A percentile compares a stretch with the other conserved stretches of the same genome.
phyloP scores from a whole-genome alignment of 2,113 vertebrate genomes.

The Pterocles burchelli region DNA sequence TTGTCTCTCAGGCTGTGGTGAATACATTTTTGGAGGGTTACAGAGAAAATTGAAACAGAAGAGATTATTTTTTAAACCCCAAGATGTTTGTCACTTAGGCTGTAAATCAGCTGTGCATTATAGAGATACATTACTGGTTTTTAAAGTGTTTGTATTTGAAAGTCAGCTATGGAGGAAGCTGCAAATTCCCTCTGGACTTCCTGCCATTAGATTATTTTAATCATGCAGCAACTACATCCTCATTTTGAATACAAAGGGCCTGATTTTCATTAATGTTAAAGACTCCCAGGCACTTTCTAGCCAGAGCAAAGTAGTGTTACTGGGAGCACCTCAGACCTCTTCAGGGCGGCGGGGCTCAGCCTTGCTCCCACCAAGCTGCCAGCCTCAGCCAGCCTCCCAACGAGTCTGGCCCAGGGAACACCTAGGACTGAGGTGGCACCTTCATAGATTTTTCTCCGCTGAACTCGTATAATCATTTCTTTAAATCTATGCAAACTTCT shows the following conservation, averaged over 20 bases:
- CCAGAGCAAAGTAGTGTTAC: neutral
- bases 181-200: neutral
- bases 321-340: neutral
- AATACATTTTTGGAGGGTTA: neutral
- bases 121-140: neutral
- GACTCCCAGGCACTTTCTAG: neutral
- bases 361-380: neutral
- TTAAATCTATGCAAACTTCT: neutral
- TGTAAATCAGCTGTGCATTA: neutral
- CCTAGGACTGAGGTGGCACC: neutral
- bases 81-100: neutral
- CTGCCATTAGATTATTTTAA: neutral
- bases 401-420: neutral
- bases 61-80: neutral
- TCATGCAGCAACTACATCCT: neutral
- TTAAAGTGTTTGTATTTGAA: conserved; percentile 10
- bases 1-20: neutral
- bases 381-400: neutral
- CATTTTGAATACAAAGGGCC: neutral
- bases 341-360: neutral
- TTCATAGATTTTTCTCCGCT: neutral
- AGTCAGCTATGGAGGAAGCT: neutral
- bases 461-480: neutral
- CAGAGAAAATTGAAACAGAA: neutral
- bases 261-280: neutral